Base-by-base conservation (phyloP, 1,140 invertebrate genomes). In the Drosophila asahinai region DNA sequence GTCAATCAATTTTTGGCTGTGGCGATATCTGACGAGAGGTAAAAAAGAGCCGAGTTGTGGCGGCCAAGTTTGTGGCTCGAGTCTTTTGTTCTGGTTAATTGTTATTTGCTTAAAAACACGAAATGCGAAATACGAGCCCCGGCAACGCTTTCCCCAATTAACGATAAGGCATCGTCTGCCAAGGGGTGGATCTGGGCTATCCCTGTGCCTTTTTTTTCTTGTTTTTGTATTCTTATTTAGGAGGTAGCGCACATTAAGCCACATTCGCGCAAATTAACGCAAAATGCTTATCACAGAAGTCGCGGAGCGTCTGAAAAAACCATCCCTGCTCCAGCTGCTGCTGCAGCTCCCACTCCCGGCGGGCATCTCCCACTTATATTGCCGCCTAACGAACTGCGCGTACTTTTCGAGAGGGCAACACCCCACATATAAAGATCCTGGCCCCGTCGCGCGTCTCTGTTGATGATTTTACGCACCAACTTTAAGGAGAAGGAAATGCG, bases 191-290 rank as follows among this genome's bases (percentile, higher is more conserved):
- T 19, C 51, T 40, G 19, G 19, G 14, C 38, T 8, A 33, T n/a
- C 4, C 51, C 19, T 22, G 7, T 2, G 19, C 62, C 54, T n/a
- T 15, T 19, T 22, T 3, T 25, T 25, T 25, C 22, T 4, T 25
- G 22, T 25, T 43, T 6, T 70, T 22, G 62, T 74, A 36, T 36
- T 36, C 33, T 36, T 11, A 36, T 64, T 77, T 48, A n/a, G 51
- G 45, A 61, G 79, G 73, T 77, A 78, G 71, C 76, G 30, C 81
- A 90, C 78, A 90, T 89, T 89, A 89, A 84, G 84, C 86, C 72
- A 72, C 86, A 86, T 89, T 90, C 81, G 86, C 78, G 75, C 86
- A 89, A 89, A 89, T 89, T 89, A 89, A 90, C 86, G 81, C 86
- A 90, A 82, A 86, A 71, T 76, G 74, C 68, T 81, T 86, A 79